Conservation (phyloP, 2,888 invertebrate species). For the Fragum sueziense region DNA sequence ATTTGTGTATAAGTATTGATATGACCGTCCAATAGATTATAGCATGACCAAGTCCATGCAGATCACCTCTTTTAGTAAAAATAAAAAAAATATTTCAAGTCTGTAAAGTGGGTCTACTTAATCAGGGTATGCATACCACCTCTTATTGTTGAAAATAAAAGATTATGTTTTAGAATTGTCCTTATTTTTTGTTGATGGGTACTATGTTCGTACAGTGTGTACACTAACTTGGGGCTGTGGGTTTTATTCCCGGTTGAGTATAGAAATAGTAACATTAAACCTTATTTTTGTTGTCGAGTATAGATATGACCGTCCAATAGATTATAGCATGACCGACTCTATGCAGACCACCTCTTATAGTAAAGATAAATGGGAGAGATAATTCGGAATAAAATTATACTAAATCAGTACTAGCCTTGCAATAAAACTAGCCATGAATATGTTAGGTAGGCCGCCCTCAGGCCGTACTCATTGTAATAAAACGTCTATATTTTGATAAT, state of each 20-base stretch:
- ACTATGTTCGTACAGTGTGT: too few species aligned
- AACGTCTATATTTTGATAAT: constrained; percentile 61
- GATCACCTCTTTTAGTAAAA: constrained; percentile 52
- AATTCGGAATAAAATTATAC: constrained; percentile 59
- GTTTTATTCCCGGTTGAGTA: too few species aligned
- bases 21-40: constrained; percentile 9
- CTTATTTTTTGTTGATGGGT: too few species aligned
- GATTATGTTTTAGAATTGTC: too few species aligned
- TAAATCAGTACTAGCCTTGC: constrained; percentile 58
- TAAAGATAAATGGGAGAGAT: constrained; percentile 60
- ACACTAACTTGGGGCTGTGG: too few species aligned
- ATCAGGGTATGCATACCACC: too few species aligned
- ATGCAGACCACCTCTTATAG: constrained; percentile 50
- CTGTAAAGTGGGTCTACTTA: too few species aligned
- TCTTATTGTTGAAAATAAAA: too few species aligned
- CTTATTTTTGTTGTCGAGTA: neutral
- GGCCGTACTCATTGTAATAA: constrained; percentile 44
- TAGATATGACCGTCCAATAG: neutral
- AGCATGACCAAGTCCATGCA: constrained; percentile 21
- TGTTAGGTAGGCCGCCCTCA: constrained; percentile 31
- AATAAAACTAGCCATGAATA: constrained; percentile 42
- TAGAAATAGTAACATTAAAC: too few species aligned
- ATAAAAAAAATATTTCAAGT: too few species aligned
- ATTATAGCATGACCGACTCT: constrained; percentile 16
- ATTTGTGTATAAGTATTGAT: neutral